Base-by-base conservation (phyloP, 2,888 invertebrate species). In the Polydrusus tereticollis region DNA sequence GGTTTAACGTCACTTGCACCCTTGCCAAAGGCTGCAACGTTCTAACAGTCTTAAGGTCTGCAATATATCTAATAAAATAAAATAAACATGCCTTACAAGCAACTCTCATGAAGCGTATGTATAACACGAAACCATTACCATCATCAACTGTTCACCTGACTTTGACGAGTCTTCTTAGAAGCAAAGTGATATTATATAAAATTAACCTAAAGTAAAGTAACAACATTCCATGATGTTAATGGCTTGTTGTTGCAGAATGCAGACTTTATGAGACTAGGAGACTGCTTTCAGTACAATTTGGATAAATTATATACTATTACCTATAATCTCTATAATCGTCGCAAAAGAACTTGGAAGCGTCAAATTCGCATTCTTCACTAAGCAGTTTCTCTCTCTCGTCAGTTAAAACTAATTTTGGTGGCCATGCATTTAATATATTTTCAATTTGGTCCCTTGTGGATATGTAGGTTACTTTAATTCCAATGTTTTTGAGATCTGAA, bases 401-500 rank as follows among this genome's bases (percentile, higher is more conserved):
- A 10, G 78, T 75, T 10, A 84, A 55, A 5, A 80, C 65, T 4
- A 85, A 60, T 69, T 78, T 82, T 6, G 83, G 82, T 1, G 79
- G 79, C 81, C 82, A 83, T 3, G 77, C 73, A 29, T 80, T 78
- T 7, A 85, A 59, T 18, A 83, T 64, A 36, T 79, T 78, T 8
- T 73, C 73, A 12, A 84, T 78, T 58, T 81, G 77, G 0, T 78
- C 77, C 4, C 65, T 38, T 0, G 80, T 80, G 0, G 83, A 81
- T 4, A 84, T 73, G 71, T 82, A 83, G 36, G 76, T 77, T 38
- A 84, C 70, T 69, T 82, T 83, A 23, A 76, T 79, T 69, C 73
- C 72, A 2, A 79, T 71, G 58, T 77, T 75, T 60, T 81, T 81
- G 12, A 83, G 64, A 6, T 74, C 47, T 4, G 80, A 77, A 10